Conservation (phyloP, 1,140 invertebrate species). For the Drosophila lowei region DNA sequence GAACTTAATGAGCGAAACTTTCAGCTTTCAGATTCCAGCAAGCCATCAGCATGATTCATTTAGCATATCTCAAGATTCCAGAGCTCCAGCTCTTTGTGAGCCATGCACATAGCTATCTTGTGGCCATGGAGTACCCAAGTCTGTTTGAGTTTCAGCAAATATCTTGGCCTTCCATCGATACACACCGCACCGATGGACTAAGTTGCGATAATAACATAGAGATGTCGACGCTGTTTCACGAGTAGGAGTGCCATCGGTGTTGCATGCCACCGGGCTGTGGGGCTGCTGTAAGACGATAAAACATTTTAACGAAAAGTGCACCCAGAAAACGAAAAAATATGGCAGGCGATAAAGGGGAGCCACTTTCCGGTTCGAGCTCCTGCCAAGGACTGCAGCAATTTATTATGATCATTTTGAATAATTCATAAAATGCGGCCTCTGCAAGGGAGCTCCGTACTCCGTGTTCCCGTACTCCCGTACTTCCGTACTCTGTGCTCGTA, state of each 20-base stretch:
- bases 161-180: conserved; percentile 15
- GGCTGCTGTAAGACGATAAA: conserved; percentile 35
- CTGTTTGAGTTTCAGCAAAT: conserved; percentile 40
- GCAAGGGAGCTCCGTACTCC: conserved; percentile 4
- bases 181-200: conserved; percentile 13
- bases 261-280: conserved; percentile 25
- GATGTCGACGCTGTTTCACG: no score
- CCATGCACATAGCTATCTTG: conserved; percentile 13
- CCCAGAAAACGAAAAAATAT: conserved; percentile 27
- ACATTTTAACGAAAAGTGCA: conserved; percentile 47
- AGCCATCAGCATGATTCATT: conserved; percentile 46
- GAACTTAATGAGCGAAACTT: conserved; percentile 53
- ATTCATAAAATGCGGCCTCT: conserved; percentile 56
- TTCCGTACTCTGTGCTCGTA: background rate
- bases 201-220: conserved; percentile 22
- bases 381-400: conserved; percentile 54
- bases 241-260: conserved; percentile 20
- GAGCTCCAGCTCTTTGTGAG: background rate
- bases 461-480: no score
- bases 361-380: conserved; percentile 34
- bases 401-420: conserved; percentile 69
- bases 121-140: conserved; percentile 6
- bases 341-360: conserved; percentile 22
- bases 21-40: conserved; percentile 29
- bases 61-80: conserved; percentile 20